Conservation (phyloP, 2,797 vertebrate species). For the Hoplostethus atlanticus region DNA sequence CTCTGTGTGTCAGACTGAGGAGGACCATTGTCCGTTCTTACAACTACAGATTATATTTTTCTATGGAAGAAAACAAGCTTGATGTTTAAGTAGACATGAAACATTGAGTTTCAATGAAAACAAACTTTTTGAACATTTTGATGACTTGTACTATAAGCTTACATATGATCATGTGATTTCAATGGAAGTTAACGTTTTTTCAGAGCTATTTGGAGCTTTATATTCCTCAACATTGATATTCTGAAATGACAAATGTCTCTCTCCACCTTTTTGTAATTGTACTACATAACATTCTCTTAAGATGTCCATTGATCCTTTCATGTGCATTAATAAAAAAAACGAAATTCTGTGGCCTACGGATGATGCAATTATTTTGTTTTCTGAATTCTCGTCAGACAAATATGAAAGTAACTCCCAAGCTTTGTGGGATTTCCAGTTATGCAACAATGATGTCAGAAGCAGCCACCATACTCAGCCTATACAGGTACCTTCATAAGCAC, state of each 20-base stretch:
- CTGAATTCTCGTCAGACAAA: background rate
- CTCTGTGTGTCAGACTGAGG: constrained; percentile 1
- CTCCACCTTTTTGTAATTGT: background rate
- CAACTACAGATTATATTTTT: too few relatives aligned
- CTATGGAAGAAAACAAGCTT: background rate
- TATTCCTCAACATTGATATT: background rate
- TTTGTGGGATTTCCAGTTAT: too few relatives aligned
- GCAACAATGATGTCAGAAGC: background rate
- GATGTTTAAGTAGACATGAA: background rate
- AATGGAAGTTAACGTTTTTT: too few relatives aligned
- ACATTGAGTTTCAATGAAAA: too few relatives aligned
- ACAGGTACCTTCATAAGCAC: background rate
- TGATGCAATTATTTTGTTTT: background rate
- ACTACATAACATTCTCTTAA: background rate
- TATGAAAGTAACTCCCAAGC: background rate
- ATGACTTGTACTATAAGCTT: too few relatives aligned
- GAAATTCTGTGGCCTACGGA: background rate
- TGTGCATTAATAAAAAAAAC: background rate
- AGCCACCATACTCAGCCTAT: background rate
- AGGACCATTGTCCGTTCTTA: background rate
- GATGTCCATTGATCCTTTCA: background rate
- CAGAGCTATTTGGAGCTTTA: background rate
- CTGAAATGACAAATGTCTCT: too few relatives aligned
- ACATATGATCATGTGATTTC: too few relatives aligned
- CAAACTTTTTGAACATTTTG: too few relatives aligned